Conservation (phyloP, 2,888 invertebrate species). For the Beris morrisii region DNA sequence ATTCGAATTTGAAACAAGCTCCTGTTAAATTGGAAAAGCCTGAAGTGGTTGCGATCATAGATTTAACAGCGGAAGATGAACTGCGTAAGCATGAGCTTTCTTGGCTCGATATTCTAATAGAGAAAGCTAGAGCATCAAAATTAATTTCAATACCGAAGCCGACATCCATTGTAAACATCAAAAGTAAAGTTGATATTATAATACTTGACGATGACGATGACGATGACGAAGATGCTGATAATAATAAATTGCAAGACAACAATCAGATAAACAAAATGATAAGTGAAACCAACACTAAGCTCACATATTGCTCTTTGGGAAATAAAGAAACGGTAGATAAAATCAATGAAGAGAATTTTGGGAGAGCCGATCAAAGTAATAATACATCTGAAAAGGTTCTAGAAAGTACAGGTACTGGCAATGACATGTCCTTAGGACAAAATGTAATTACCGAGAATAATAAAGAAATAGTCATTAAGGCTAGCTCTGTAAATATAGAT, state of each 20-base stretch:
- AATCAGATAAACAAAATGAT: background rate
- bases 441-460: too few relatives aligned
- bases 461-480: too few relatives aligned
- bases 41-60: constrained; percentile 19
- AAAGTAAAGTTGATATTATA: background rate
- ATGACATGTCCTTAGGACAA: too few relatives aligned
- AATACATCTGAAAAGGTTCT: too few relatives aligned
- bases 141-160: too few relatives aligned
- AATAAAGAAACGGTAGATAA: background rate
- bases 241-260: background rate
- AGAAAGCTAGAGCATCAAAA: constrained; percentile 4
- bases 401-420: too few relatives aligned
- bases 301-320: background rate
- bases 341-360: too few relatives aligned
- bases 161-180: background rate
- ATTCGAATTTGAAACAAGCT: too few relatives aligned
- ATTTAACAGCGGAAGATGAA: constrained; percentile 6
- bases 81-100: background rate
- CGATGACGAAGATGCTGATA: constrained; percentile 5
- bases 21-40: constrained; percentile 19
- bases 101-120: constrained; percentile 18
- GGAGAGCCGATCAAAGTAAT: too few relatives aligned
- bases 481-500: too few relatives aligned
- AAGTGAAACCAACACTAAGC: background rate
- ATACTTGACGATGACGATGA: constrained; percentile 20